Base-by-base conservation (phyloP, 2,797 vertebrate species). In the Pseudochromis fuscus region DNA sequence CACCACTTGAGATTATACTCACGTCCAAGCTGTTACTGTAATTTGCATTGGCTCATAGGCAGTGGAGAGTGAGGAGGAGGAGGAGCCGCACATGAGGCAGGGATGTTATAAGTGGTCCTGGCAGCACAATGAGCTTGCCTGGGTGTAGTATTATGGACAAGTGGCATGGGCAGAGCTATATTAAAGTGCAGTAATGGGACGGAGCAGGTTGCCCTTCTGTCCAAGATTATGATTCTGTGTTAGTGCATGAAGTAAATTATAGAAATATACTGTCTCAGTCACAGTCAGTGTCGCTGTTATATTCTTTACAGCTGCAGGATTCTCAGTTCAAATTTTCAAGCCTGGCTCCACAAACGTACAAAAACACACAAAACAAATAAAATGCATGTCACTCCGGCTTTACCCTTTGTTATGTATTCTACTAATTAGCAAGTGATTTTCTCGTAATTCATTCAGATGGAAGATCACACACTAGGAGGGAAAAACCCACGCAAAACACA, bases 21-120 rank as follows among this genome's bases (percentile, higher is more conserved):
- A 90, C 91, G 88, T 92, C 90, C 92, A 92, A 92, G 92, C 89
- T 93, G 92, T 93, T 93, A 90, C 92, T 90, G 91, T 92, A 91
- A 93, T 93, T 92, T 92, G 88, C 90, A 91, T 92, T 91, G 91
- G 91, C 91, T 91, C 87, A 77, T 87, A 82, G 87, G 87, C 84
- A 87, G 82, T 85, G 38, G 42, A 80, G 77, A 86, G 70, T 75
- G 86, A 85, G 83, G 77, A 87, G 86, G 86, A 84, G 88, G 79
- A 87, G 89, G 90, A 90, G 83, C 70, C 82, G 88, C 79, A 65
- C 87, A 86, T 91, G 91, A 93, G 79, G 87, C 88, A 84, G 90
- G 75, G 82, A 84, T 85, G 84, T 85, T 85, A 51, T 90, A 92
- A 92, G 90, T 89, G 79, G 82, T 75, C 77, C 87, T 91, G 91